Percentiles rank a stretch among this genome's conserved stretches.
phyloP scores from a whole-genome alignment of 2,888 invertebrate genomes.

The Hyles lineata region DNA sequence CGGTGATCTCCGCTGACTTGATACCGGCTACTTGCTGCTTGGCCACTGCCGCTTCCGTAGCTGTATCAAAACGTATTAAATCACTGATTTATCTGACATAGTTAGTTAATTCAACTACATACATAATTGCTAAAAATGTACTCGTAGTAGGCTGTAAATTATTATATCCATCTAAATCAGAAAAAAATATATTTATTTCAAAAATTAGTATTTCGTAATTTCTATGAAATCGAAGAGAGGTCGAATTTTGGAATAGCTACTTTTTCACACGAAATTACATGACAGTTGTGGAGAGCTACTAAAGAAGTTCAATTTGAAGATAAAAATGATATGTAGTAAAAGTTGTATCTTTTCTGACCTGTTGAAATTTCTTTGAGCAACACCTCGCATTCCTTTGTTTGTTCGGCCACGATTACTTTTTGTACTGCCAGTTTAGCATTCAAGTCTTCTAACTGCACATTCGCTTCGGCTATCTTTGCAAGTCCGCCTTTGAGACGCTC shows the following conservation, averaged over 20 bases:
- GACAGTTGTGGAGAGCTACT: too few species aligned
- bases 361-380: constrained; percentile 91
- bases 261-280: too few species aligned
- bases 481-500: constrained; percentile 89
- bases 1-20: constrained; percentile 93
- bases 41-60: constrained; percentile 88
- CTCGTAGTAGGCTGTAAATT: too few species aligned
- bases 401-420: constrained; percentile 92
- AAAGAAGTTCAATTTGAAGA: too few species aligned
- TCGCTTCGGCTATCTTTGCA: constrained; percentile 94
- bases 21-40: constrained; percentile 92
- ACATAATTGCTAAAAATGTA: too few species aligned
- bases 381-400: constrained; percentile 92
- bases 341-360: constrained; percentile 63
- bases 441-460: constrained; percentile 90
- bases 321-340: not conserved
- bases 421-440: constrained; percentile 93
- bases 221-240: too few species aligned
- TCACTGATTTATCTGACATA: too few species aligned
- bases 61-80: too few species aligned
- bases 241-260: too few species aligned
- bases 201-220: too few species aligned
- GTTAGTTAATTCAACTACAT: not conserved
- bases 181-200: too few species aligned
- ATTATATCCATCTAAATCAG: too few species aligned